Evolutionary conservation across 2,888 invertebrate species (phyloP).

Genomic region (Limnephilus rhombicus): DNA sequence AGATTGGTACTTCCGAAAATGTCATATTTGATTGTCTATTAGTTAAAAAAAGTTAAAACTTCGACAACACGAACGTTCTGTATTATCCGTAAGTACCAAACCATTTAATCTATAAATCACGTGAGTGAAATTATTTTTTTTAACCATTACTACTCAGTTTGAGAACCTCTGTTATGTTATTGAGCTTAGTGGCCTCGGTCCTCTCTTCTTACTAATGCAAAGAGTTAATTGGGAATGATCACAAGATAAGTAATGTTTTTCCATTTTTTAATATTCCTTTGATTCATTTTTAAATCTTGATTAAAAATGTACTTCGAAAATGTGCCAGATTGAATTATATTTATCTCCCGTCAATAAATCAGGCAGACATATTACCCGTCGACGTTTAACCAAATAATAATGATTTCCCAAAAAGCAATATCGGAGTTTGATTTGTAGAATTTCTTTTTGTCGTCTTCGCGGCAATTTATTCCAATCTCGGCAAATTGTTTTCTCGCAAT

Average conservation of each 20-base stretch:
- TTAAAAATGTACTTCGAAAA: not conserved
- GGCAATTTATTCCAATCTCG: conserved; percentile 40
- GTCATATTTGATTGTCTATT: too few species aligned
- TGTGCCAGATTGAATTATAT: not conserved
- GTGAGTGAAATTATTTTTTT: not conserved
- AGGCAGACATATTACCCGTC: not conserved
- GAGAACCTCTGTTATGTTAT: not conserved
- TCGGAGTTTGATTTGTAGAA: conserved; percentile 20
- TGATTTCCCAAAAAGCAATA: conserved; percentile 26
- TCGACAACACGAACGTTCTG: too few species aligned
- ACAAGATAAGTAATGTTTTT: not conserved
- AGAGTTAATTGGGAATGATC: not conserved
- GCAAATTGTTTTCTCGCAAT: conserved; percentile 43
- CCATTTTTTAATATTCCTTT: not conserved
- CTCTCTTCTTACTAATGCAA: not conserved
- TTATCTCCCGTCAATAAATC: not conserved
- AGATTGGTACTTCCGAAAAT: too few species aligned
- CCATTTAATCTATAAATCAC: too few species aligned
- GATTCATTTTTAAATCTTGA: not conserved
- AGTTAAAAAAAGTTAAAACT: too few species aligned
- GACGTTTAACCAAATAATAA: conserved; percentile 7
- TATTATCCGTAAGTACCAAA: too few species aligned
- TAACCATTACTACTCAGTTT: not conserved
- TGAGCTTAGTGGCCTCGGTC: not conserved
- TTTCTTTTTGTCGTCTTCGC: conserved; percentile 13